Conservation (phyloP, 2,113 vertebrate species). For the Stictonetta naevosa region DNA sequence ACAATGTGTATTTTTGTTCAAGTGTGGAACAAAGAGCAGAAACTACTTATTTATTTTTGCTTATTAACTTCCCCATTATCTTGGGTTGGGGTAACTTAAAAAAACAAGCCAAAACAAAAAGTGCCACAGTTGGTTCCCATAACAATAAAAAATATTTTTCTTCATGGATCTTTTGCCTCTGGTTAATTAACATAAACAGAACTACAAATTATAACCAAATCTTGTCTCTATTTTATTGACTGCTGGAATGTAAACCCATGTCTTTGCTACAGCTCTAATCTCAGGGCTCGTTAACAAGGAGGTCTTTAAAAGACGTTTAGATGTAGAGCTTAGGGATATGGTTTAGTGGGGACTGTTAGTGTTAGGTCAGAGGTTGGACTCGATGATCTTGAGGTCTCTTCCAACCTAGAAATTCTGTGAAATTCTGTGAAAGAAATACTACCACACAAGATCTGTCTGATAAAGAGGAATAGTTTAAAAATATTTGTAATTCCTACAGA, state of each 20-base stretch:
- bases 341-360: too few relatives aligned
- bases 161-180: neutral
- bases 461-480: neutral
- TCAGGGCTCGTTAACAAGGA: neutral
- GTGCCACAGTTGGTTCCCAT: neutral
- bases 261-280: neutral
- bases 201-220: neutral
- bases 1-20: neutral
- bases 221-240: neutral
- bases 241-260: accelerated
- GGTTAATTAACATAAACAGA: neutral
- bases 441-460: neutral
- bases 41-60: neutral
- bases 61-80: neutral
- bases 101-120: neutral
- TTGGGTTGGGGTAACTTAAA: neutral
- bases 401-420: too few relatives aligned
- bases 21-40: neutral
- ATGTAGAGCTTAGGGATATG: too few relatives aligned
- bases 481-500: neutral
- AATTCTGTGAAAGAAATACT: too few relatives aligned
- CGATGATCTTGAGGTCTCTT: too few relatives aligned
- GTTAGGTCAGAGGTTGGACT: too few relatives aligned
- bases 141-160: neutral
- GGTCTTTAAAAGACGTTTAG: too few relatives aligned